Evolutionary conservation across 2,113 vertebrate species (phyloP).

Genomic region (Zeus faber): DNA sequence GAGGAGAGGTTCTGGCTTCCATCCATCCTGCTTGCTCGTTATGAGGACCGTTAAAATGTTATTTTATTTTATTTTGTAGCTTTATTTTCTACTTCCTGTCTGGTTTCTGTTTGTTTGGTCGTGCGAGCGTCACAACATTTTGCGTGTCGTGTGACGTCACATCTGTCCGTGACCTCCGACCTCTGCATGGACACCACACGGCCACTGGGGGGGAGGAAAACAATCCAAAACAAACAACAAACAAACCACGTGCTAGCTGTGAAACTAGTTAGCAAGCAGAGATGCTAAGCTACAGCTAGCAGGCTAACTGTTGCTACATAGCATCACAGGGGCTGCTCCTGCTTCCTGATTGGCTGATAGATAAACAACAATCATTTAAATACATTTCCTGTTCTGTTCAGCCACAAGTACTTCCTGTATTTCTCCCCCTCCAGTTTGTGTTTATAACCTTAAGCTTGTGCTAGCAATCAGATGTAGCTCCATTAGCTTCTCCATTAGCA

Average conservation of each 20-base stretch:
- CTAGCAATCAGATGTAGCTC: too few species aligned
- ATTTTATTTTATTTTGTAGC: slow-evolving; percentile 1
- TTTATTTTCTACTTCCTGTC: neutral
- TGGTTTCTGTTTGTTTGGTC: slow-evolving; percentile 27
- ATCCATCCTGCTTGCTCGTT: slow-evolving; percentile 76
- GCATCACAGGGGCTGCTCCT: neutral
- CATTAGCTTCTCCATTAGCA: too few species aligned
- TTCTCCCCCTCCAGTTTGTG: too few species aligned
- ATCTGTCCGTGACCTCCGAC: slow-evolving; percentile 64
- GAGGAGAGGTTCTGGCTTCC: slow-evolving; percentile 61
- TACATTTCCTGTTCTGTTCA: too few species aligned
- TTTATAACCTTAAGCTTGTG: too few species aligned
- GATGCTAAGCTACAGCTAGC: neutral
- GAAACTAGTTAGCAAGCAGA: neutral
- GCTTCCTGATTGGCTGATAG: neutral
- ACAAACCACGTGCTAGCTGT: too few species aligned
- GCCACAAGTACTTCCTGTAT: too few species aligned
- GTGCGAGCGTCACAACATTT: slow-evolving; percentile 75
- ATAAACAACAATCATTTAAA: neutral
- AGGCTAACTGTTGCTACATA: neutral
- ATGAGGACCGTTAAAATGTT: slow-evolving; percentile 31
- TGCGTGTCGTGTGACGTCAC: slow-evolving; percentile 76
- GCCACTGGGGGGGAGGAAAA: slow-evolving; percentile 54
- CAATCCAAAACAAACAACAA: slow-evolving; percentile 11
- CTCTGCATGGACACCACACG: slow-evolving; percentile 75